A percentile compares a stretch with the other conserved stretches of the same genome.
Conservation (phyloP, 2,888 invertebrate species). For the Lasioglossum figueresi region DNA sequence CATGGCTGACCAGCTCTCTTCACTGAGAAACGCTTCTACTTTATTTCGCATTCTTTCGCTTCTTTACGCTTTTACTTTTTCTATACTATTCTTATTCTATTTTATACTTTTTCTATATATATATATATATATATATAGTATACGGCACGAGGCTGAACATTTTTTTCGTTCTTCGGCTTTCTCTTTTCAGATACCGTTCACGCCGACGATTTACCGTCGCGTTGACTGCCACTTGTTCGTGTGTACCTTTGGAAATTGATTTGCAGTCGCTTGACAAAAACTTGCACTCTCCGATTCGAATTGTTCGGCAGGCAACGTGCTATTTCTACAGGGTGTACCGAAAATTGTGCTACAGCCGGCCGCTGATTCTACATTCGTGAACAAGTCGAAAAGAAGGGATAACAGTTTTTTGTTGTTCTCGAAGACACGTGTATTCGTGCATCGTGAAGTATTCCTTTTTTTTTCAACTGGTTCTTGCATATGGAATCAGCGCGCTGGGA, state of each 20-base stretch:
- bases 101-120: background rate
- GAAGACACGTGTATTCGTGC: background rate
- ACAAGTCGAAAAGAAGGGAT: background rate
- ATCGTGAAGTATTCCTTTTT: background rate
- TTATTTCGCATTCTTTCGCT: conserved; percentile 3
- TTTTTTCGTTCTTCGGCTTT: conserved; percentile 3
- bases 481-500: background rate
- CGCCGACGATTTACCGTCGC: background rate
- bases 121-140: too few relatives aligned
- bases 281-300: background rate
- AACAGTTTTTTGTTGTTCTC: background rate
- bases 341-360: background rate
- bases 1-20: conserved; percentile 9
- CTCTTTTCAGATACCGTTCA: background rate
- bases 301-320: background rate
- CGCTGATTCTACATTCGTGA: background rate
- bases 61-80: conserved; percentile 1
- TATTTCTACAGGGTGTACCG: background rate
- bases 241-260: background rate
- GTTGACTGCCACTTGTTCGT: background rate
- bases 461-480: background rate
- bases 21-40: conserved; percentile 4
- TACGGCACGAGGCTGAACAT: background rate
- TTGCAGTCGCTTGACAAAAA: background rate
- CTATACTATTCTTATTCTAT: background rate